A percentile compares a stretch with the other conserved stretches of the same genome.
Conservation (phyloP, 2,797 vertebrate genomes). For the Menidia menidia region DNA sequence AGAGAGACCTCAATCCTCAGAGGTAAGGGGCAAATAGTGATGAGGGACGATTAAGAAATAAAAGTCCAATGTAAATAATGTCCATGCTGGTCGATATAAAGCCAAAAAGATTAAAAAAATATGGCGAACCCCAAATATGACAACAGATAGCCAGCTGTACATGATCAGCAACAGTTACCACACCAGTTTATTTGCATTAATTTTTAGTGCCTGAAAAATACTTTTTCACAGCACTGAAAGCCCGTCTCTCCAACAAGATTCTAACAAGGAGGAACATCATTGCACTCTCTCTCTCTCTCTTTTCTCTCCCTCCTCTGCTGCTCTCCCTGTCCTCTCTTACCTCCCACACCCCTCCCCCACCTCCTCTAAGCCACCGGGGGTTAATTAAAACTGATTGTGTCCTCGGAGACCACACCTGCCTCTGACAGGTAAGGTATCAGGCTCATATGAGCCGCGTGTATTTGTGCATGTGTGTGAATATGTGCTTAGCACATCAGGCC, state of each 20-base stretch:
- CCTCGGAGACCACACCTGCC: slow-evolving; percentile 83
- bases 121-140: too few relatives aligned
- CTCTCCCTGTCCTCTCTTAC: slow-evolving; percentile 13
- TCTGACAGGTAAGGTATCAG: slow-evolving; percentile 78
- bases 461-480: slow-evolving; percentile 56
- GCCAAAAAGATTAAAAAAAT: too few relatives aligned
- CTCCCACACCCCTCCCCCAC: slow-evolving; percentile 43
- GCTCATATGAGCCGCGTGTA: slow-evolving; percentile 57
- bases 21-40: too few relatives aligned
- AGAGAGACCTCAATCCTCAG: too few relatives aligned
- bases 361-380: slow-evolving; percentile 78
- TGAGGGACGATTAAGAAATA: too few relatives aligned
- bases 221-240: background rate
- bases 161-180: too few relatives aligned
- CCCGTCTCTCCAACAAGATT: slow-evolving; percentile 6
- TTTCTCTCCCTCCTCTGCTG: slow-evolving; percentile 11
- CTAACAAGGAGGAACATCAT: slow-evolving; percentile 41
- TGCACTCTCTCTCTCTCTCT: slow-evolving; percentile 19
- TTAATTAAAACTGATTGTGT: slow-evolving; percentile 89
- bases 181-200: too few relatives aligned
- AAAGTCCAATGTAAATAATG: too few relatives aligned
- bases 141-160: too few relatives aligned
- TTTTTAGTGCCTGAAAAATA: background rate
- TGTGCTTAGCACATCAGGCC: slow-evolving; percentile 62
- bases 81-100: too few relatives aligned